Conservation (phyloP, 2,888 invertebrate genomes). For the Imbricaverruca yamaguchii region DNA sequence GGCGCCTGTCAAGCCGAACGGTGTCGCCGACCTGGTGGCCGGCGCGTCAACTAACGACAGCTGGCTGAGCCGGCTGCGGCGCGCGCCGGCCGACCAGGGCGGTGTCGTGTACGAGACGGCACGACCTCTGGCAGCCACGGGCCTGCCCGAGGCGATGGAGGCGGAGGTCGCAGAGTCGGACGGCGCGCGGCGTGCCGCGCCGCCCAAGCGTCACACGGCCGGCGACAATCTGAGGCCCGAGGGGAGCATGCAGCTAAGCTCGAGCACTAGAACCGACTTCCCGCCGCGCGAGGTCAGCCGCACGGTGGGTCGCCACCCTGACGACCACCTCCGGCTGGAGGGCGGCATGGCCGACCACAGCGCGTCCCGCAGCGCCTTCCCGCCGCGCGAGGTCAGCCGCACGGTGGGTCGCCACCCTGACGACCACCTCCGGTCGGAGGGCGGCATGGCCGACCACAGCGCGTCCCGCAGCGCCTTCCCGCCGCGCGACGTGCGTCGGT, state of each 20-base stretch:
- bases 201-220: not conserved
- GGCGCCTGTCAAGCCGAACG: not conserved
- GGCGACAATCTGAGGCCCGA: not conserved
- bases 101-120: not conserved
- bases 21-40: not conserved
- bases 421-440: conserved; percentile 3
- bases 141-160: not conserved
- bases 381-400: not conserved
- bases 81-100: not conserved
- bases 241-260: not conserved
- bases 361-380: not conserved
- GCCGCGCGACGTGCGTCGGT: not conserved
- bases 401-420: not conserved
- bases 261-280: not conserved
- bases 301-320: not conserved
- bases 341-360: no score
- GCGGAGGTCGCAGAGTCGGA: not conserved
- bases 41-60: not conserved
- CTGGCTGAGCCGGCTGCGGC: not conserved
- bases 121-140: not conserved
- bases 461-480: not conserved
- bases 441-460: not conserved
- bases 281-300: not conserved
- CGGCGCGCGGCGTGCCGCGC: not conserved
- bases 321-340: no score